Base-by-base conservation (phyloP, 2,888 invertebrate species). In the Holacanthella duospinosa region DNA sequence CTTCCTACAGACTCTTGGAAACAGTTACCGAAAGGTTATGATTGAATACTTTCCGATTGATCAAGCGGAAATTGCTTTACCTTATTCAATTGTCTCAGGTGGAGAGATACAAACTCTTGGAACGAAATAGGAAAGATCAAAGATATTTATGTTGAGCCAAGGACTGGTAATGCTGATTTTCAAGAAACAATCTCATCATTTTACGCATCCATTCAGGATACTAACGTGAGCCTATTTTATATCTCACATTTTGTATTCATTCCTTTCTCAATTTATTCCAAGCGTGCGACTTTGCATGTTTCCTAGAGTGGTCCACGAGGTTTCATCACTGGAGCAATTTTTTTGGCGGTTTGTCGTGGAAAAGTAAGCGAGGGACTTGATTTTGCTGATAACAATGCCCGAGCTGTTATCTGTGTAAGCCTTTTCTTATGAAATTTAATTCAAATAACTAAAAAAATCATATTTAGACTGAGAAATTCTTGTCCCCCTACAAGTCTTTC, bases 331-430 rank as follows among this genome's bases (percentile, higher is more conserved):
- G 89, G 89, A 1, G 87, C 87, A 0, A 73, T 89, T 0, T 78
- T 90, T 71, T 79, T 90, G 64, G 89, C 88, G 0, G 88, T 90
- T 64, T 88, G 84, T 76, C 81, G 89, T 62, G 89, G 89, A 2
- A 88, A 89, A 78, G 85, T 88, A 1, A 87, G 89, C 1, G 89
- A 90, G 76, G 89, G 89, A 0, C 82, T 89, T 76, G 88, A 90
- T 77, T 89, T 90, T 77, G 83, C 85, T 55, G 88, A 89, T 74
- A 83, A 88, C 66, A 85, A 86, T 76, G 89, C 89, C 0, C 79
- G 89, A 61, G 86, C 86, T 59, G 89, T 90, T 1, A 80, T 90
- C 63, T 81, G 84, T 56, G 85, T 85, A 72, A 76, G 48, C 48
- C n/a, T n/a, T n/a, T n/a, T n/a, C n/a, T n/a, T n/a, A n/a, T n/a